phyloP scores from a whole-genome alignment of 2,888 invertebrate species.

The Quadroppia sp. region DNA sequence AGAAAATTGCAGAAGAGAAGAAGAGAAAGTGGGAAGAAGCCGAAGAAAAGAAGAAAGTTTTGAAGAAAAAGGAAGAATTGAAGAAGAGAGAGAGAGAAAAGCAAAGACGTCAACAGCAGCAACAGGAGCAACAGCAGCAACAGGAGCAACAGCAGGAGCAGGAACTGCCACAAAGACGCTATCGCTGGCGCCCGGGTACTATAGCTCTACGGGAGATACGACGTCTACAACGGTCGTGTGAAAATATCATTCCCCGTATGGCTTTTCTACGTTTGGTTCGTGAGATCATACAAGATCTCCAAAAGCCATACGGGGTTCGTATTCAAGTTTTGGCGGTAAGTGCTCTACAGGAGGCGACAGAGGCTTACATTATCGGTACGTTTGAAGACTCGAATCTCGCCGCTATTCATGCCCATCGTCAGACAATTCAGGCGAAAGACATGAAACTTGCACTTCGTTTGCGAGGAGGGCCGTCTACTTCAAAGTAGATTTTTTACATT shows the following conservation, averaged over 20 bases:
- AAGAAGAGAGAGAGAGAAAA: no score
- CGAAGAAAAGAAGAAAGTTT: no score
- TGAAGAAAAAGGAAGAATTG: no score
- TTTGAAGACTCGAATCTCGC: conserved; percentile 37
- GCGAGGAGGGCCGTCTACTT: no score
- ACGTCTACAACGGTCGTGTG: conserved; percentile 38
- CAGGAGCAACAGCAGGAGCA: no score
- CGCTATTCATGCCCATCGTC: conserved; percentile 36
- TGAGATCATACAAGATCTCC: conserved; percentile 33
- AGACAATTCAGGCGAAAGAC: conserved; percentile 35
- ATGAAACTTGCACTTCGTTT: conserved; percentile 35
- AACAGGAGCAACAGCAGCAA: no score
- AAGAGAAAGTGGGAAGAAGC: no score
- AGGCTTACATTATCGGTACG: conserved; percentile 33
- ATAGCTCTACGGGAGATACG: conserved; percentile 35
- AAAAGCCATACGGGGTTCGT: not conserved
- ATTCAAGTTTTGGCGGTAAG: conserved; percentile 21
- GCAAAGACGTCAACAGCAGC: no score
- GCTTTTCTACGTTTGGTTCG: conserved; percentile 52
- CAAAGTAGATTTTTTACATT: no score
- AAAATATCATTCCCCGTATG: conserved; percentile 54
- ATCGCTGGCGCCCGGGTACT: conserved; percentile 26
- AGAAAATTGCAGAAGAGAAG: no score
- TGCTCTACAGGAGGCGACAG: conserved; percentile 40
- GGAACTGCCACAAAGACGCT: no score